Percentiles rank a stretch among this genome's conserved stretches.
phyloP scores from a whole-genome alignment of 2,797 vertebrate genomes.

The Esox masquinongy region DNA sequence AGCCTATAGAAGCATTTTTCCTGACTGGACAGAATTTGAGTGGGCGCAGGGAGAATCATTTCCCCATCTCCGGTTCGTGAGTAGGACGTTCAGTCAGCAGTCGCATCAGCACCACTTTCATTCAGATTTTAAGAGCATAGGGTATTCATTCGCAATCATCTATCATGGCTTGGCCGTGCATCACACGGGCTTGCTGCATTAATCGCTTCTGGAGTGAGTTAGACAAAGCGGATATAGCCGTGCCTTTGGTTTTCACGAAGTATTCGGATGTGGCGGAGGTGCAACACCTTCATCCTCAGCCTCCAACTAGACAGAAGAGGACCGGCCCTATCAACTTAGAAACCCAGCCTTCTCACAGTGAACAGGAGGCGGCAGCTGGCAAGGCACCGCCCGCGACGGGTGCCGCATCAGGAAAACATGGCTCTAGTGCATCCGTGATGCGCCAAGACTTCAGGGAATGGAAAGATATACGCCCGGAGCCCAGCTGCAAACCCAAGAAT shows the following conservation, averaged over 20 bases:
- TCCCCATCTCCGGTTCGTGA: slow-evolving; percentile 49
- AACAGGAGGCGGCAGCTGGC: slow-evolving; percentile 64
- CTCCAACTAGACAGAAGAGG: slow-evolving; percentile 67
- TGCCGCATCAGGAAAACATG: slow-evolving; percentile 65
- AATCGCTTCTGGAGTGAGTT: slow-evolving; percentile 97
- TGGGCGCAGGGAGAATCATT: slow-evolving; percentile 18
- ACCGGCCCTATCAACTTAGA: slow-evolving; percentile 77
- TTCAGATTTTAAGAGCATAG: not conserved
- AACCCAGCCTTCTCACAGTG: slow-evolving; percentile 77
- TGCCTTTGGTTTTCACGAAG: slow-evolving; percentile 93
- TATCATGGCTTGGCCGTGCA: slow-evolving; percentile 97
- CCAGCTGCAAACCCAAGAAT: slow-evolving; percentile 89
- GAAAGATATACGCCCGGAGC: slow-evolving; percentile 87
- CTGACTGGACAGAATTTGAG: slow-evolving; percentile 43
- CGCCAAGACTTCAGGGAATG: slow-evolving; percentile 93
- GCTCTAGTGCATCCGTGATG: slow-evolving; percentile 87
- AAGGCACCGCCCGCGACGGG: slow-evolving; percentile 65
- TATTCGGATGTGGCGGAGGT: slow-evolving; percentile 92
- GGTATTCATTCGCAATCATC: slow-evolving; percentile 16
- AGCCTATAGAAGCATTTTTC: slow-evolving; percentile 12
- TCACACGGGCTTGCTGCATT: slow-evolving; percentile 97
- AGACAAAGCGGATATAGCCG: slow-evolving; percentile 95
- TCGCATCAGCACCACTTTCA: slow-evolving; percentile 6
- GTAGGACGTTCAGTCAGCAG: slow-evolving; percentile 40
- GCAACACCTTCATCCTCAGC: slow-evolving; percentile 74